Evolutionary conservation across 2,113 vertebrate species (phyloP).

Genomic region (Donacobius atricapilla): DNA sequence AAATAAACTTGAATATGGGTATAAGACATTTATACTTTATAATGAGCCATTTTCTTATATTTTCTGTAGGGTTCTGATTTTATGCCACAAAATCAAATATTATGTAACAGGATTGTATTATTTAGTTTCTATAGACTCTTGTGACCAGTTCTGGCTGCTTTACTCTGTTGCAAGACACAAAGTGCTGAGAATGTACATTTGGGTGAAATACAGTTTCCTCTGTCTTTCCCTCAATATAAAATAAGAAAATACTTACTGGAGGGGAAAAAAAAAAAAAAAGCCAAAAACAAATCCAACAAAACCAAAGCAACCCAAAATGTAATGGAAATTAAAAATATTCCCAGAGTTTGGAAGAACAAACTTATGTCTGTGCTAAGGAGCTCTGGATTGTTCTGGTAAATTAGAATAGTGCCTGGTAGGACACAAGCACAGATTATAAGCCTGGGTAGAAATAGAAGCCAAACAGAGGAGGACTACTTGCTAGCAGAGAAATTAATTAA

Average conservation of each 20-base stretch:
- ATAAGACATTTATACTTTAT: background rate
- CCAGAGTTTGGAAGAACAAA: background rate
- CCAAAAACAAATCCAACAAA: background rate
- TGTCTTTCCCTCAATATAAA: background rate
- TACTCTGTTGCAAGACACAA: background rate
- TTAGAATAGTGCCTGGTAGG: background rate
- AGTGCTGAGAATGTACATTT: background rate
- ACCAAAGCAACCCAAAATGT: background rate
- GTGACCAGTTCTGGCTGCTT: background rate
- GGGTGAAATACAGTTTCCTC: background rate
- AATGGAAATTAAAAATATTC: background rate
- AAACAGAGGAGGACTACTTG: background rate
- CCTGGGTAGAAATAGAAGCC: background rate
- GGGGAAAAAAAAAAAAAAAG: background rate
- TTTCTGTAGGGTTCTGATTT: background rate
- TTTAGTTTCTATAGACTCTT: background rate
- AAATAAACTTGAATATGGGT: background rate
- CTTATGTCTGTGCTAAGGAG: background rate
- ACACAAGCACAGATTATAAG: background rate
- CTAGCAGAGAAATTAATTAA: constrained; percentile 23
- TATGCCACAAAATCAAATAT: background rate
- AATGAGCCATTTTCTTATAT: background rate
- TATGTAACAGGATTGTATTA: background rate
- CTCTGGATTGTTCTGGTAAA: background rate
- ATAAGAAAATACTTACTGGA: background rate